These are phyloP conservation scores for Chaetorhynchus papuensis DNA, from an alignment of 2,113 vertebrate species.

Conservation along the genomic window DNA sequence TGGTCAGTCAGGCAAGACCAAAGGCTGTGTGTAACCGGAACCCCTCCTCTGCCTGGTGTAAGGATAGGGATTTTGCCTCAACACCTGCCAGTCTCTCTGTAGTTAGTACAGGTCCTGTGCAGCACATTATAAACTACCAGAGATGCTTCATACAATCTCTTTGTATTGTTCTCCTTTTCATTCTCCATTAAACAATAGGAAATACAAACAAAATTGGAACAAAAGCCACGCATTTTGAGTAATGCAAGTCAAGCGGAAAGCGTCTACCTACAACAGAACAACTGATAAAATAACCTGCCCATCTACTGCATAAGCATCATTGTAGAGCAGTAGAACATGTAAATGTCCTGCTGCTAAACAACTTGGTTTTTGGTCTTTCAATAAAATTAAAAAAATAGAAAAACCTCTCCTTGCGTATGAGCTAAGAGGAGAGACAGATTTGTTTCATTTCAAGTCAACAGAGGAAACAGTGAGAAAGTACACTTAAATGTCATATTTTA, in stretches of 20 bases:
- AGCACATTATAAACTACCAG: slow-evolving; percentile 43
- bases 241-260: slow-evolving; percentile 47
- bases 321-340: slow-evolving; percentile 50
- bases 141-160: slow-evolving; percentile 12
- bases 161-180: slow-evolving; percentile 7
- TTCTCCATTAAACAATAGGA: slow-evolving; percentile 61
- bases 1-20: background rate
- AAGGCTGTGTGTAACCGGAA: background rate
- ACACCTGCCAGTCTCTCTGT: background rate
- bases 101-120: background rate
- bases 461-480: slow-evolving; percentile 48
- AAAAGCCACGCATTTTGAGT: slow-evolving; percentile 61
- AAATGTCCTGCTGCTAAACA: slow-evolving; percentile 42
- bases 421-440: slow-evolving; percentile 47
- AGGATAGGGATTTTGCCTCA: background rate
- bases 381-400: slow-evolving; percentile 33
- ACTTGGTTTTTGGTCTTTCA: slow-evolving; percentile 68
- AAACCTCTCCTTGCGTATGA: slow-evolving; percentile 42
- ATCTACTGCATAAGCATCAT: slow-evolving; percentile 35
- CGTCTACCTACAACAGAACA: slow-evolving; percentile 22
- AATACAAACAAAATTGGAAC: slow-evolving; percentile 72
- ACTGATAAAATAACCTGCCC: slow-evolving; percentile 30
- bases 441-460: slow-evolving; percentile 66
- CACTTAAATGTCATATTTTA: slow-evolving; percentile 32
- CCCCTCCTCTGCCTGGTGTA: background rate